These are phyloP conservation scores for Paramuricea clavata DNA, from an alignment of 92 coral and sea anemone species.

Conservation along the genomic window DNA sequence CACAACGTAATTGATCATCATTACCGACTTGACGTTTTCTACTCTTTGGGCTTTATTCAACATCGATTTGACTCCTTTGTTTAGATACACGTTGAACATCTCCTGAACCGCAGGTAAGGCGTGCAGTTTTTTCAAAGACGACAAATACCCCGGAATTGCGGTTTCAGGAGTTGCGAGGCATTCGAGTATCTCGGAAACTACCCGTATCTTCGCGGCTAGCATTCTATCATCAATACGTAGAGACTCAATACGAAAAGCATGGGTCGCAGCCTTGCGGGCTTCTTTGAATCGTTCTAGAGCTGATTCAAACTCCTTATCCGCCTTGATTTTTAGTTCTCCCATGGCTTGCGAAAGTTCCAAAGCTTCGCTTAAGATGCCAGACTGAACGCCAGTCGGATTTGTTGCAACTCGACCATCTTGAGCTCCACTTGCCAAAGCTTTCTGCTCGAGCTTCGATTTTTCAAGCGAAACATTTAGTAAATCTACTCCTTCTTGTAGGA, in stretches of 20 bases:
- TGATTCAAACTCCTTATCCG: background rate
- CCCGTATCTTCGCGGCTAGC: constrained; percentile 15
- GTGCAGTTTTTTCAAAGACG: constrained; percentile 16
- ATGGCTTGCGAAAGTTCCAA: background rate
- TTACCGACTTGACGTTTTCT: too few species aligned
- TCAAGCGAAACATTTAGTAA: background rate
- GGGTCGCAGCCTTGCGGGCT: background rate
- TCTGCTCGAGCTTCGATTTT: background rate
- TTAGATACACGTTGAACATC: constrained; percentile 13
- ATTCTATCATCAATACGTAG: constrained; percentile 16
- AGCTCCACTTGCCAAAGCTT: background rate
- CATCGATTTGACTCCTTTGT: background rate
- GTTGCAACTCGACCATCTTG: background rate
- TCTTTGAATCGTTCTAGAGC: background rate
- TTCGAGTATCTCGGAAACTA: constrained; percentile 17
- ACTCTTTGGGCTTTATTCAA: background rate
- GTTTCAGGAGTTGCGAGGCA: background rate
- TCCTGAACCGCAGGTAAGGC: constrained; percentile 21
- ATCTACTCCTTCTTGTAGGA: background rate
- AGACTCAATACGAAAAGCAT: background rate
- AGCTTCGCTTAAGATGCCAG: background rate
- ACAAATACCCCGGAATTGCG: background rate
- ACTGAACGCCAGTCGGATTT: background rate
- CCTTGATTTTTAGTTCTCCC: background rate
- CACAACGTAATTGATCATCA: too few species aligned